Conservation (phyloP, 2,888 invertebrate genomes). For the Tribolium freemani region DNA sequence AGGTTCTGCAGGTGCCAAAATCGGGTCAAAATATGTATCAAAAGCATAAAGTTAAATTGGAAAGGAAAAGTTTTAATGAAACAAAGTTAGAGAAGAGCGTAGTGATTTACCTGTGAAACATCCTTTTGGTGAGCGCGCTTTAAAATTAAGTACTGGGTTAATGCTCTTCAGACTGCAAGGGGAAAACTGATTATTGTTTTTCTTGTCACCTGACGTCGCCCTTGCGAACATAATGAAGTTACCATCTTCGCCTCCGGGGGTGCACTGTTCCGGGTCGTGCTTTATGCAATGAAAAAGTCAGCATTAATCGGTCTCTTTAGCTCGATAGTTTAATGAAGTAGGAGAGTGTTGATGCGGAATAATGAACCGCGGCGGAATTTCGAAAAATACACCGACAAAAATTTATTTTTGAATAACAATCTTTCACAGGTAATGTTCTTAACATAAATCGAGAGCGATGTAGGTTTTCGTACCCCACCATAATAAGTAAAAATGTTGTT, state of each 20-base stretch:
- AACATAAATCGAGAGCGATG: no score
- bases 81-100: slow-evolving; percentile 22
- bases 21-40: slow-evolving; percentile 25
- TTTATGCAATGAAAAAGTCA: slow-evolving; percentile 61
- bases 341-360: slow-evolving; percentile 4
- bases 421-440: no score
- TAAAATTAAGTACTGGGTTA: slow-evolving; percentile 91
- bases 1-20: slow-evolving; percentile 76
- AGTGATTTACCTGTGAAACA: slow-evolving; percentile 86
- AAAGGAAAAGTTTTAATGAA: slow-evolving; percentile 47
- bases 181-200: slow-evolving; percentile 98
- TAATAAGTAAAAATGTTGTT: no score
- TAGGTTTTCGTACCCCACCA: no score
- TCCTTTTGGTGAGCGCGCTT: slow-evolving; percentile 90
- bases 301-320: slow-evolving; percentile 24
- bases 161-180: slow-evolving; percentile 94
- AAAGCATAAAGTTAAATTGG: slow-evolving; percentile 41
- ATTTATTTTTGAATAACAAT: no score
- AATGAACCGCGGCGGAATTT: background rate
- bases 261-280: slow-evolving; percentile 96
- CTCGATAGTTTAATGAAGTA: slow-evolving; percentile 17
- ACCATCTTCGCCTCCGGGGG: slow-evolving; percentile 95
- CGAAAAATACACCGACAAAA: no score
- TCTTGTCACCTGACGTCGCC: slow-evolving; percentile 97
- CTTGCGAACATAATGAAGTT: slow-evolving; percentile 99